Base-by-base conservation (phyloP, 2,888 invertebrate species). In the Tetropium fuscum region DNA sequence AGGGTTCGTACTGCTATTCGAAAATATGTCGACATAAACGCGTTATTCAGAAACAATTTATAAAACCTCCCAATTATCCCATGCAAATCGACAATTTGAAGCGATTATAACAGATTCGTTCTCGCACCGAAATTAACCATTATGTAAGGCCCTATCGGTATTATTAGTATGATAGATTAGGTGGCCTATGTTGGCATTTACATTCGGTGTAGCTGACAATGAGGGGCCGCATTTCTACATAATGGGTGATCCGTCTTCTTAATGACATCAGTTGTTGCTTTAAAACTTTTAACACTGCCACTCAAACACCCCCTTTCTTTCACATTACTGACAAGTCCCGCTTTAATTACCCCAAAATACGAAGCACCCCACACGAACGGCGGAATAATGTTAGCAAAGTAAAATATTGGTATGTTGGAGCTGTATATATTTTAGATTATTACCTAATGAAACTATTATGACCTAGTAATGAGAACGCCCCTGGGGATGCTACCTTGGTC, bases 161-260 rank as follows among this genome's bases (percentile, higher is more conserved):
- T 77, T 77, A 76, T 76, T 76, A 71, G 71, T 73, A 76, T 77
- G 78, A 78, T 78, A 75, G 78, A 78, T 78, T 77, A 74, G 72
- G 63, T 64, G 69, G 68, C 53, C 60, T 64, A 60, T 63, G 61
- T 64, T 60, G 64, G 66, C 63, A 74, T 74, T 64, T 64, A 64
- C 59, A 59, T 58, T 72, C 68, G 68, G 64, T 49, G 47, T 43
- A 57, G 60, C 64, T 60, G 67, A 75, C 74, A 76, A 76, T 76
- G 63, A 63, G 67, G 62, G 67, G 61, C 65, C 68, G 63, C 63
- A 59, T 68, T 74, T 69, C 68, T 66, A 71, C 69, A 74, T 73
- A 77, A 77, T 78, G 66, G 75, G 76, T 76, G 76, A 79, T 79
- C 79, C 74, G 74, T 79, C 77, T 77, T 76, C 74, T 64, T 63